Conservation (phyloP, 2,888 invertebrate species). For the Alitta virens region DNA sequence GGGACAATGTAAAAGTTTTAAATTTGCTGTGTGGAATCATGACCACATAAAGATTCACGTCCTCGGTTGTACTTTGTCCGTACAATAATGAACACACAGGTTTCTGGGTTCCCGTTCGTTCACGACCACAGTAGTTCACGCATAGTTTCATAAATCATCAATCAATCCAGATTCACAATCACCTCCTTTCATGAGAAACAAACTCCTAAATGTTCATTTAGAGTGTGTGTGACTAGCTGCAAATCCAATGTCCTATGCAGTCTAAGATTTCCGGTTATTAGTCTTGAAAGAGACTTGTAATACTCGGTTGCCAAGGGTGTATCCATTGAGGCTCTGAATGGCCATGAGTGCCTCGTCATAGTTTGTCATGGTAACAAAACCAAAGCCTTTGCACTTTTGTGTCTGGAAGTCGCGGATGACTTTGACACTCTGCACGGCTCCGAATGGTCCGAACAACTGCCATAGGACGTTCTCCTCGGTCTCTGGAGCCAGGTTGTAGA, state of each 20-base stretch:
- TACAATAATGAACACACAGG: not conserved
- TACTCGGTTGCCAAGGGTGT: slow-evolving; percentile 90
- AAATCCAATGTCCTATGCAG: not conserved
- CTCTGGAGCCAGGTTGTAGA: slow-evolving; percentile 87
- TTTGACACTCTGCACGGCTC: slow-evolving; percentile 95
- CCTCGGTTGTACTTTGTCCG: not conserved
- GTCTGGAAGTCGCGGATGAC: slow-evolving; percentile 92
- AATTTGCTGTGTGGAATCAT: slow-evolving; percentile 20
- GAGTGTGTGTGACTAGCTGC: too few species aligned
- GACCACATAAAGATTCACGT: slow-evolving; percentile 15
- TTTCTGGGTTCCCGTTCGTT: not conserved
- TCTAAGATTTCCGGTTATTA: slow-evolving; percentile 63
- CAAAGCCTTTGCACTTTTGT: slow-evolving; percentile 97
- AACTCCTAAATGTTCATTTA: too few species aligned
- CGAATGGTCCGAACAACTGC: slow-evolving; percentile 96
- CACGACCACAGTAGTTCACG: not conserved
- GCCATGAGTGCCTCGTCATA: slow-evolving; percentile 96
- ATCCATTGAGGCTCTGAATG: slow-evolving; percentile 93
- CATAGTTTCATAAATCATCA: not conserved
- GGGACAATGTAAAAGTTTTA: slow-evolving; percentile 22
- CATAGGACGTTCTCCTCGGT: slow-evolving; percentile 88
- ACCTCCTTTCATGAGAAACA: too few species aligned
- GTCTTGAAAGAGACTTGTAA: slow-evolving; percentile 97
- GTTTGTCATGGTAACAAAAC: slow-evolving; percentile 97
- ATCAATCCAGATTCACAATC: too few species aligned